Evolutionary conservation across 1,140 invertebrate species (phyloP), one percentile per base, ranked within the genome.

Genomic region (Leptinotarsa undecemlineata): DNA sequence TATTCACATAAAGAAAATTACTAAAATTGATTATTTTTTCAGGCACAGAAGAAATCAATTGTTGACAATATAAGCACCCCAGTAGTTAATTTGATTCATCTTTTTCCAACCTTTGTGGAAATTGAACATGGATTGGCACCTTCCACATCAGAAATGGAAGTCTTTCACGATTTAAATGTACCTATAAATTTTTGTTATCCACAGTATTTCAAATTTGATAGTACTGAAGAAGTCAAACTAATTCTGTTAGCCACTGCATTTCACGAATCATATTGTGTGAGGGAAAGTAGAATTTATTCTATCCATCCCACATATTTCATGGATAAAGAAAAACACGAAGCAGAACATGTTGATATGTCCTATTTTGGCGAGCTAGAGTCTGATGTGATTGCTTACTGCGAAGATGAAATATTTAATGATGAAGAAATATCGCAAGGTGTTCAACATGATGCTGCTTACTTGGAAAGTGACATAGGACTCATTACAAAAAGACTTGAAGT

Each of bases 81-180:
- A 19, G 64, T 72, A 71, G 79, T 80, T 17, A 21, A 74, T 42
- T 73, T 73, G 15, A 21, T 81, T 14, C 78, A 81, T 61, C 67
- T 81, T 26, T 81, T 74, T 74, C 80, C 80, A n/a, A 76, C 76
- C 48, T 81, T 79, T 64, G 20, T 69, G 26, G 80, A 81, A 77
- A 57, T 81, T 33, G 80, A 81, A 78, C 60, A 74, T 63, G 80
- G 78, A 19, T 47, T 78, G 11, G 76, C 74, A 17, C 78, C 77
- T n/a, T 77, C 73, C 47, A 21, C 71, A 2, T 60, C 60, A 51
- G 80, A 79, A 76, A 76, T 76, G 63, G 73, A 79, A 11, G 21
- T 51, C 17, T 72, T 76, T n/a, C 51, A 68, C 23, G 51, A 74
- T 3, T 73, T 68, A 51, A 74, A 72, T 17, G 73, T 81, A 17